Evolutionary conservation across 2,797 vertebrate species (phyloP).

Genomic region (Garrulus glandarius): DNA sequence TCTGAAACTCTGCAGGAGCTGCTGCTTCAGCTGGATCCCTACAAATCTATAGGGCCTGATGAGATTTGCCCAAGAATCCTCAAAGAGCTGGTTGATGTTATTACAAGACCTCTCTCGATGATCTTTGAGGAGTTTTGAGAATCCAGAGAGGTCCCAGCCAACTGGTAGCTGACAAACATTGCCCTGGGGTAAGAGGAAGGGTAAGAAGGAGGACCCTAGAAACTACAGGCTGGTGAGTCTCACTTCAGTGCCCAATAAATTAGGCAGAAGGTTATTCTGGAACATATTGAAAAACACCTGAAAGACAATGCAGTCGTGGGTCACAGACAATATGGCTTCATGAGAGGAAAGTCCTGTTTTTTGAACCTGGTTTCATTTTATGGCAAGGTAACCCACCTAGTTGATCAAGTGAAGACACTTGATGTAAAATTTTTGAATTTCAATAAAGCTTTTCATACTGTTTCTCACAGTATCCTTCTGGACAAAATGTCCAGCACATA

Average conservation of each 20-base stretch:
- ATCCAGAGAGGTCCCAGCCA: not conserved
- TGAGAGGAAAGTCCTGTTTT: not conserved
- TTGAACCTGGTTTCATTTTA: not conserved
- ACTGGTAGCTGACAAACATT: not conserved
- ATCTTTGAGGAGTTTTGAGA: not conserved
- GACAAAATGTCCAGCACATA: not conserved
- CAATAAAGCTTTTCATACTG: not conserved
- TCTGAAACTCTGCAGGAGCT: not conserved
- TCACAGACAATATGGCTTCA: not conserved
- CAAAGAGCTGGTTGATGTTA: not conserved
- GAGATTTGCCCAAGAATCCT: not conserved
- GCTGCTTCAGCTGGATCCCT: not conserved
- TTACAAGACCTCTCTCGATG: not conserved
- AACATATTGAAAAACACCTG: not conserved
- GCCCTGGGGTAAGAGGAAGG: not conserved
- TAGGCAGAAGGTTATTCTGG: not conserved
- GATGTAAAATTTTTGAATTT: not conserved
- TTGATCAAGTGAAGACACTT: not conserved
- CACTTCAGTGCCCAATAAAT: not conserved
- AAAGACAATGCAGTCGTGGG: not conserved
- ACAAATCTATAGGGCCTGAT: not conserved
- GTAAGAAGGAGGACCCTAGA: not conserved
- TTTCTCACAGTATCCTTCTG: not conserved
- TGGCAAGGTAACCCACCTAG: not conserved
- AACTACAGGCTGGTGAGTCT: not conserved